phyloP scores from a whole-genome alignment of 23 tunicate genomes.

The Halocynthia roretzi region DNA sequence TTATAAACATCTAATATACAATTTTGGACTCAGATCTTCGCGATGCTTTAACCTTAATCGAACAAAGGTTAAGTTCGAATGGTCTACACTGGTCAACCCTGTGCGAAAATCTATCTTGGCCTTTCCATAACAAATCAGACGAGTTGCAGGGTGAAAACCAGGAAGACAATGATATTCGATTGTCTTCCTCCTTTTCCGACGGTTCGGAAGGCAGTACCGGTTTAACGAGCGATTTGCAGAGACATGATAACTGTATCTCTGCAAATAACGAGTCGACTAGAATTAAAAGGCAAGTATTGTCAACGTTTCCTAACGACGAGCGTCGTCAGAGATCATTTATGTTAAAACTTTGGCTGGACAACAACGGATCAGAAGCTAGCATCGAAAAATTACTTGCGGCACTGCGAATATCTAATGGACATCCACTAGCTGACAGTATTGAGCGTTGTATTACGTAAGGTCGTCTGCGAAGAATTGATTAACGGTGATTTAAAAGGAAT shows the following conservation, averaged over 20 bases:
- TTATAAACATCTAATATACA: not conserved
- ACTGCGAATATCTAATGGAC: conserved; percentile 18
- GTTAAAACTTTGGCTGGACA: conserved; percentile 59
- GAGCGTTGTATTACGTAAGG: not conserved
- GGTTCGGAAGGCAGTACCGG: conserved; percentile 26
- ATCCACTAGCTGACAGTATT: conserved; percentile 14
- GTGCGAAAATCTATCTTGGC: conserved; percentile 66
- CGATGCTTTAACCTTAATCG: conserved; percentile 46
- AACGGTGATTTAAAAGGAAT: too few relatives aligned
- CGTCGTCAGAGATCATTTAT: conserved; percentile 50
- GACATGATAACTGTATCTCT: too few relatives aligned
- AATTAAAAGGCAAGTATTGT: conserved; percentile 35
- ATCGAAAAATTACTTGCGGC: conserved; percentile 39
- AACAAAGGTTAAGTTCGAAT: conserved; percentile 24
- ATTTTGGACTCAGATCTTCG: conserved; percentile 43
- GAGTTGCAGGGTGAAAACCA: not conserved
- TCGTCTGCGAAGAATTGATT: too few relatives aligned
- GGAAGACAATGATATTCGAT: conserved; percentile 2
- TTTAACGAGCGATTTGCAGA: not conserved
- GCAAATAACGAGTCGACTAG: not conserved
- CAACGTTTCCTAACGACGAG: conserved; percentile 28
- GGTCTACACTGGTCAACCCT: conserved; percentile 58
- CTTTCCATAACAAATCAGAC: conserved; percentile 14
- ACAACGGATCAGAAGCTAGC: conserved; percentile 53
- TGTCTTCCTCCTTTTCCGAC: conserved; percentile 37